Base-by-base conservation (phyloP, 30 jellyfish, hydroid and myxozoan genomes). In the Sanderia malayensis region DNA sequence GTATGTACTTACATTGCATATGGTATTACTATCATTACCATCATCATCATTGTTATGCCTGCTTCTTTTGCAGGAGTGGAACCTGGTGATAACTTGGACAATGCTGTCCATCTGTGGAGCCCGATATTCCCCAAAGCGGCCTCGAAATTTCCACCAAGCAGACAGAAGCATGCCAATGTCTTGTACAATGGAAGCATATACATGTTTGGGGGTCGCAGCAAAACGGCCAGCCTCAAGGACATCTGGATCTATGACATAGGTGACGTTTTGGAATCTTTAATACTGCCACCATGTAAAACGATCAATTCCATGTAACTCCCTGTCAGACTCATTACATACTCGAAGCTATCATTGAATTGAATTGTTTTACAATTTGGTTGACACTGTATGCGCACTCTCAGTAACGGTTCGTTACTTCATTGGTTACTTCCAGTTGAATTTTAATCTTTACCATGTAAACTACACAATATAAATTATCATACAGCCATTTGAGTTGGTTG, bases 101-200 rank as follows among this genome's bases (percentile, higher is more conserved):
- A 70, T 57, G 84, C 84, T 11, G 46, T 33, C 21, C 46, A 44
- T 33, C 79, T 81, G n/a, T 81, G 85, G 85, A 81, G 85, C 41
- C 93, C 93, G 31, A 68, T 69, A 9, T 70, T 81, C 29, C 85
- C 84, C 0, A 44, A 59, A 31, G 32, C 84, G 2, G 23, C 61
- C 0, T 4, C 79, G 60, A 69, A 68, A 33, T 69, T 70, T 29
- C 93, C 93, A 0, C 80, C 85, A 15, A 67, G 80, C 67, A 81
- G 93, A 61, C 46, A 60, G 19, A 81, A 70, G 61, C 93, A 81
- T 31, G 80, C 80, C n/a, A 82, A 82, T 6, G 85, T 81, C 22
- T 53, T 68, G 45, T 81, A 81, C 66, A 53, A 81, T 44, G 93
- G 93, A 21, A 2, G 30, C 46, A 61, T 81, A 4, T 81, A 68